Evolutionary conservation across 2,113 vertebrate genomes (phyloP).

Genomic region (Hydrolagus affinis): DNA sequence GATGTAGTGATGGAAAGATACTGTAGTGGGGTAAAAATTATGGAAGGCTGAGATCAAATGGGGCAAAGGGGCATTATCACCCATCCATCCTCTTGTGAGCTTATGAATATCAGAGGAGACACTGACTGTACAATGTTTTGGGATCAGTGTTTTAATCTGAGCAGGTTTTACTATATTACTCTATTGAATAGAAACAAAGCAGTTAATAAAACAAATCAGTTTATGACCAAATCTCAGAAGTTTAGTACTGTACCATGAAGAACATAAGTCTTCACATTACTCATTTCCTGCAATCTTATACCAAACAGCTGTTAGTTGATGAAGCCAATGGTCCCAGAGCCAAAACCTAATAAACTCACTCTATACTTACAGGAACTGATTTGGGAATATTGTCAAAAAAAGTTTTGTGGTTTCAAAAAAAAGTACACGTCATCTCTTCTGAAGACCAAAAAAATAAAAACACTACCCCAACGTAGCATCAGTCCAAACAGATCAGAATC

Average conservation of each 20-base stretch:
- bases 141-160: no score
- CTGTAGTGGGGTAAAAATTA: no score
- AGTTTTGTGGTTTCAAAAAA: neutral
- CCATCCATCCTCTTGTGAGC: no score
- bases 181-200: neutral
- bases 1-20: no score
- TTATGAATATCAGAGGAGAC: neutral
- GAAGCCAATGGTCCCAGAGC: neutral
- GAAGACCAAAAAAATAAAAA: no score
- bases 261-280: neutral
- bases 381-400: neutral
- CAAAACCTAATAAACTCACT: neutral
- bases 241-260: neutral
- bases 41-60: no score
- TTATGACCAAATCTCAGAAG: neutral
- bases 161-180: neutral
- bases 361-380: neutral
- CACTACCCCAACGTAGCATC: no score
- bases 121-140: neutral
- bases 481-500: no score
- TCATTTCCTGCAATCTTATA: neutral
- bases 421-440: no score
- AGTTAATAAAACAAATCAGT: neutral
- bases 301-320: neutral
- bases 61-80: no score